Conservation (phyloP, 2,113 vertebrate species). For the Struthidea cinerea region DNA sequence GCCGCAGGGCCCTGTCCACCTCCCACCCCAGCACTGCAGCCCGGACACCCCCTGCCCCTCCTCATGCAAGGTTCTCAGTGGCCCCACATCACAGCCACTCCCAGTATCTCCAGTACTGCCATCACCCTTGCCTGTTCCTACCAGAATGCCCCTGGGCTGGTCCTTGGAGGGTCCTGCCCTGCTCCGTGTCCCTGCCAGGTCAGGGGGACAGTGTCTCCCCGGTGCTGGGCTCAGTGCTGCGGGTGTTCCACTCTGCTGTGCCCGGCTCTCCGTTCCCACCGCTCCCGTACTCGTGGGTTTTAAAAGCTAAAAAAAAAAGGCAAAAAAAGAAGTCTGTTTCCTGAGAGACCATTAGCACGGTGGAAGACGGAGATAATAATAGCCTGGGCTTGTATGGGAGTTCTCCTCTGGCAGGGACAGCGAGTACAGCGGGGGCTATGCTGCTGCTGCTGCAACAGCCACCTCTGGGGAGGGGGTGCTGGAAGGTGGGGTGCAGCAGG, state of each 20-base stretch:
- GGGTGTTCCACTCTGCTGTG: background rate
- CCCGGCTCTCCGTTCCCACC: background rate
- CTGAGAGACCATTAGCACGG: conserved; percentile 53
- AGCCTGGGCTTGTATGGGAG: conserved; percentile 13
- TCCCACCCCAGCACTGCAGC: background rate
- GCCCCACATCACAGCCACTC: background rate
- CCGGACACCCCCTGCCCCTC: background rate
- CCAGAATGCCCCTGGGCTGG: background rate
- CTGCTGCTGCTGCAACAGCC: background rate
- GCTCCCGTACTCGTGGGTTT: background rate
- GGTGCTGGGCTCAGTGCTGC: background rate
- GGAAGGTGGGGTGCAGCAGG: background rate
- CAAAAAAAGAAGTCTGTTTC: background rate
- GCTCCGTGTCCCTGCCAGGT: background rate
- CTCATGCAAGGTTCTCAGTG: background rate
- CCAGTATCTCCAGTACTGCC: background rate
- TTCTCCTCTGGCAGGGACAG: background rate
- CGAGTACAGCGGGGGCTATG: background rate
- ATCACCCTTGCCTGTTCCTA: background rate
- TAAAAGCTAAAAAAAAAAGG: background rate
- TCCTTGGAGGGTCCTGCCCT: background rate
- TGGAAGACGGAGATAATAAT: conserved; percentile 47
- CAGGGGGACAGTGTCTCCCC: background rate
- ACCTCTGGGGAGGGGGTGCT: background rate
- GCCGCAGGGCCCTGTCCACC: fast-evolving